Evolutionary conservation across 2,888 invertebrate species (phyloP).

Genomic region (Agonopterix alstromeriana): DNA sequence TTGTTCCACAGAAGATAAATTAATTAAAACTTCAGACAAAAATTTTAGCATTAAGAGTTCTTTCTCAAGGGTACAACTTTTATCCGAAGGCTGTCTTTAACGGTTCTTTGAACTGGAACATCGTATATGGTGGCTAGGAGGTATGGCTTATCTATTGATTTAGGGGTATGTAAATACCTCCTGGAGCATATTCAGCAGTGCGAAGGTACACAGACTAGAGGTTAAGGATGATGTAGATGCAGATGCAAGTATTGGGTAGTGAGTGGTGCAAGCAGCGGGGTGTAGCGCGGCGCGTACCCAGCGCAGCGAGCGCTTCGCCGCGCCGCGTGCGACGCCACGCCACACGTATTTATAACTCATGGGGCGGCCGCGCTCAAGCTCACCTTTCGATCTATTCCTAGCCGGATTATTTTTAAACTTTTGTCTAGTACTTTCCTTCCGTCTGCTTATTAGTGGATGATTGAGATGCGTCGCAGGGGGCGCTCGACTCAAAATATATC

Average conservation of each 20-base stretch:
- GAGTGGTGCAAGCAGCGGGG: constrained; percentile 12
- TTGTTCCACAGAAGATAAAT: too few relatives aligned
- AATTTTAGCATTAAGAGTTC: too few relatives aligned
- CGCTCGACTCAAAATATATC: constrained; percentile 56
- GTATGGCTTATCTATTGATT: too few relatives aligned
- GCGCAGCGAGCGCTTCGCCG: constrained; percentile 15
- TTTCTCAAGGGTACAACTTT: too few relatives aligned
- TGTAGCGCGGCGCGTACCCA: constrained; percentile 22
- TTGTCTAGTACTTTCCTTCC: constrained; percentile 75
- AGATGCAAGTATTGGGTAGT: not conserved
- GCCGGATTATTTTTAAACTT: constrained; percentile 67
- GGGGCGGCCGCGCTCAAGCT: constrained; percentile 68
- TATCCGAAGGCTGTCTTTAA: too few relatives aligned
- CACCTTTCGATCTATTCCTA: constrained; percentile 73
- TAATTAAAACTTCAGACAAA: too few relatives aligned
- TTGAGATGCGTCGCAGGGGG: constrained; percentile 75
- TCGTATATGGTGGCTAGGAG: too few relatives aligned
- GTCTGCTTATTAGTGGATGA: constrained; percentile 73
- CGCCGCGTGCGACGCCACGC: constrained; percentile 34
- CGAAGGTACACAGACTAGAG: too few relatives aligned
- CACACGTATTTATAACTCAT: constrained; percentile 49
- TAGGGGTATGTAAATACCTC: too few relatives aligned
- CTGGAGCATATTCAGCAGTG: too few relatives aligned
- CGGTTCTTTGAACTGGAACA: too few relatives aligned
- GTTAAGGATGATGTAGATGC: too few relatives aligned